Conservation (phyloP, 2,113 vertebrate genomes). For the Sciurus niger region DNA sequence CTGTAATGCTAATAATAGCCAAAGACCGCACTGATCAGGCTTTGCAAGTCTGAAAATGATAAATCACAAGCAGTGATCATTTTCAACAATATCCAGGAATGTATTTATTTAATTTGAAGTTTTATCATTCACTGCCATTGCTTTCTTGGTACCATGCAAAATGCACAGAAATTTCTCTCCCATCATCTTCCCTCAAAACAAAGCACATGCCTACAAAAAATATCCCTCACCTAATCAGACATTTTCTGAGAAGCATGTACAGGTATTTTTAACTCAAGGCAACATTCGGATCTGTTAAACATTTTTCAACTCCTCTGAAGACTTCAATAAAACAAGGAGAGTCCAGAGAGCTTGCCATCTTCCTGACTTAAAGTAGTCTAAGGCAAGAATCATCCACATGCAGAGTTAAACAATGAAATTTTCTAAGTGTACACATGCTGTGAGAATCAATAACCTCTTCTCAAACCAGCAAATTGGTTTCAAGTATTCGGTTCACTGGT, state of each 20-base stretch:
- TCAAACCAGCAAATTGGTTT: constrained; percentile 77
- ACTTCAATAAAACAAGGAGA: not conserved
- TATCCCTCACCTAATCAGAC: not conserved
- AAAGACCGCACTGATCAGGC: not conserved
- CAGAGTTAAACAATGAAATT: constrained; percentile 75
- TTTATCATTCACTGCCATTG: not conserved
- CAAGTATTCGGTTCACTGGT: constrained; percentile 66
- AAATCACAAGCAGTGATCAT: constrained; percentile 8
- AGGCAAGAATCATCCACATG: constrained; percentile 46
- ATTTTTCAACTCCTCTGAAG: not conserved
- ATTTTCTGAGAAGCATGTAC: constrained; percentile 7
- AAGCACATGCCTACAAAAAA: not conserved
- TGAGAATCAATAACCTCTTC: constrained; percentile 77
- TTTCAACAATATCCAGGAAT: constrained; percentile 42
- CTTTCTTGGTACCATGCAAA: not conserved
- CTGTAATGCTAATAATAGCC: not conserved
- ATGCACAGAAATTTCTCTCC: not conserved
- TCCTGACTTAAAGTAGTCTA: constrained; percentile 7
- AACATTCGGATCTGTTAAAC: not conserved
- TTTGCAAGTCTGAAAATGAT: constrained; percentile 5
- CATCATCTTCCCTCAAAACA: not conserved
- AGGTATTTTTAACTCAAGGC: constrained; percentile 49
- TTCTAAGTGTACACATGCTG: constrained; percentile 37
- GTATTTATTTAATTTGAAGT: constrained; percentile 31
- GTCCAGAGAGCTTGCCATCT: not conserved